These are phyloP conservation scores for Takifugu rubripes DNA, from an alignment of 2,797 vertebrate species.

Conservation along the genomic window DNA sequence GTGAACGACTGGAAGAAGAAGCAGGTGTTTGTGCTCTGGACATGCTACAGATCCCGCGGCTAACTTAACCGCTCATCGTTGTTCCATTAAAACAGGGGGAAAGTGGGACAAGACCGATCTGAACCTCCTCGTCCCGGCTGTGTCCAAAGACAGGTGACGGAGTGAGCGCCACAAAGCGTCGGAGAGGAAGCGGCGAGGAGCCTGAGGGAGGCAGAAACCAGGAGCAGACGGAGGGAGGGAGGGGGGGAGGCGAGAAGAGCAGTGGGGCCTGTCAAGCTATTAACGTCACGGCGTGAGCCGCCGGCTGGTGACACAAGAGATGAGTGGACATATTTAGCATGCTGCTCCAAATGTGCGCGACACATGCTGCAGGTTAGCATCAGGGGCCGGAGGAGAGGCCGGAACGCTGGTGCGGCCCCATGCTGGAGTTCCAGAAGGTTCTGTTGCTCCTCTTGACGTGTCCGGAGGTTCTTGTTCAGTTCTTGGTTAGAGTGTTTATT, in stretches of 20 bases:
- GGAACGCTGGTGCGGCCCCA: neutral
- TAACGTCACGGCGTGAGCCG: slow-evolving; percentile 59
- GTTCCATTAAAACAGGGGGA: too few relatives aligned
- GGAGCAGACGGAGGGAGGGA: slow-evolving; percentile 43
- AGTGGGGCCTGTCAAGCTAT: slow-evolving; percentile 60
- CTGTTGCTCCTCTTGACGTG: too few relatives aligned
- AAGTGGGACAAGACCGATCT: too few relatives aligned
- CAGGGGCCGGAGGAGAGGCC: too few relatives aligned
- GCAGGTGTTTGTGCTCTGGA: too few relatives aligned
- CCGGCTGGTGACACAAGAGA: slow-evolving; percentile 45
- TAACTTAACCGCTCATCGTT: too few relatives aligned
- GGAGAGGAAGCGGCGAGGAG: neutral
- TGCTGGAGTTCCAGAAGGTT: neutral
- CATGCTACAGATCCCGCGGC: too few relatives aligned
- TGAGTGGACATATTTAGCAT: slow-evolving; percentile 49
- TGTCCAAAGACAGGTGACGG: neutral
- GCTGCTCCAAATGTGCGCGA: slow-evolving; percentile 2
- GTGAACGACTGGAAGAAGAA: too few relatives aligned
- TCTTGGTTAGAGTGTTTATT: too few relatives aligned
- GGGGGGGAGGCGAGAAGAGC: slow-evolving; percentile 31
- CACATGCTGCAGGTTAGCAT: neutral
- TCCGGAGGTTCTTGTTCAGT: too few relatives aligned
- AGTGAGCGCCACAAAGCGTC: neutral
- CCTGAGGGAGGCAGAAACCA: slow-evolving; percentile 22
- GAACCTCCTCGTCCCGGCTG: neutral